Base-by-base conservation (phyloP, 2,888 invertebrate genomes). In the Hedya salicella region DNA sequence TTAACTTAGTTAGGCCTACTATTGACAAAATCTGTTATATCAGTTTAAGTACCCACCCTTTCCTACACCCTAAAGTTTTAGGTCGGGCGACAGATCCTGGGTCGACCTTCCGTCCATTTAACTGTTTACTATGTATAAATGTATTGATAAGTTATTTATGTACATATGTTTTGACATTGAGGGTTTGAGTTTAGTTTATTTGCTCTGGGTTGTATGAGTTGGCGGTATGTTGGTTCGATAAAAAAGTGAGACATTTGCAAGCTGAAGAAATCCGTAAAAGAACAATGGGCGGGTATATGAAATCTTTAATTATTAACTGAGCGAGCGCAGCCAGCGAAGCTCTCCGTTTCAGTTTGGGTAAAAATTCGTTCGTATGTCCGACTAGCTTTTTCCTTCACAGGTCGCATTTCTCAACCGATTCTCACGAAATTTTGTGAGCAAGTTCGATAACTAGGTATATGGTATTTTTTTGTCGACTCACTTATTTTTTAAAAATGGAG, bases 21-120 rank as follows among this genome's bases (percentile, higher is more conserved):
- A 56, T 74, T 71, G 75, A 70, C 71, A 71, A 73, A 75, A 78
- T 76, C 78, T 75, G 75, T 77, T 74, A 73, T 75, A 75, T 73
- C 75, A 72, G 70, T 73, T 72, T 65, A 71, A 71, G 71, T 73
- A 70, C 72, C 72, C 73, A 70, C 70, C 71, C 75, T 69, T 61
- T 61, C 59, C 54, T 57, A 70, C 69, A 72, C 75, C 75, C 76
- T 69, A 75, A 79, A 80, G 74, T 78, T 80, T 78, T 69, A 74
- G 76, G 75, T 75, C 73, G 74, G 71, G 65, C 67, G 61, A 68
- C 57, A 53, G 63, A 70, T 68, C 69, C 70, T 40, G 61, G 68
- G 63, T 39, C 53, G 66, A 54, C 54, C 66, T 66, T 65, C 61
- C 59, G 21, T 13, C 16, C 40, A 14, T 42, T 42, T 44, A 59